Percentiles rank a stretch among this genome's conserved stretches.
These are phyloP conservation scores for Nyctereutes procyonoides DNA, from an alignment of 2,113 vertebrate genomes.

Conservation along the genomic window DNA sequence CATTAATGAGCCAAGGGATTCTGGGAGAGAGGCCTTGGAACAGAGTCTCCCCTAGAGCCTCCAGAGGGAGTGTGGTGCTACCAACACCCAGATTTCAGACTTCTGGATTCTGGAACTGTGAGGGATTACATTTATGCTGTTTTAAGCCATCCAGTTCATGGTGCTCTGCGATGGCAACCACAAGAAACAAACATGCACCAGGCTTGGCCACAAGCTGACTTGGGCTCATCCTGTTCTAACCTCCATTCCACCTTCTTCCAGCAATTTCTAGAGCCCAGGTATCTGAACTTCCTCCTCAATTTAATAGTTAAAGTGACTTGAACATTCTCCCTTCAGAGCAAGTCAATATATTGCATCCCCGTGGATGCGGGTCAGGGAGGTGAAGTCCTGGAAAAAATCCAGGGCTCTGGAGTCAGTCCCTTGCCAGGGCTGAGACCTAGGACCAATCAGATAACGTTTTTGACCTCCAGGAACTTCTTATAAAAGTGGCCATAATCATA, in stretches of 20 bases:
- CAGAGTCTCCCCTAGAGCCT: accelerated
- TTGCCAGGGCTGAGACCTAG: neutral
- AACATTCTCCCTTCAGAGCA: no score
- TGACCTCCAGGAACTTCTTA: neutral
- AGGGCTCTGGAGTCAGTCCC: neutral
- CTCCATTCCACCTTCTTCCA: neutral
- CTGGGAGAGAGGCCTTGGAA: neutral
- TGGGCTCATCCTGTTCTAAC: neutral
- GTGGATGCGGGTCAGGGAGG: neutral
- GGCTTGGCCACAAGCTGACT: neutral
- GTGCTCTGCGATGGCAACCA: neutral
- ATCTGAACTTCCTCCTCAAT: neutral
- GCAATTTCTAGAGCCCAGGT: neutral
- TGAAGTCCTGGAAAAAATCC: no score
- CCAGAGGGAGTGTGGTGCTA: accelerated
- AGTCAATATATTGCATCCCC: neutral
- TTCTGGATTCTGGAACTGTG: neutral
- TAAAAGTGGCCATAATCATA: accelerated
- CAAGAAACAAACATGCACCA: neutral
- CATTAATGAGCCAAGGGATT: neutral
- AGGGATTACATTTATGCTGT: neutral
- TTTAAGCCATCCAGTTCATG: no score
- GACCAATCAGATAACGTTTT: neutral
- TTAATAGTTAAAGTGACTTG: neutral
- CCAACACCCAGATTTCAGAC: neutral